These are phyloP conservation scores for Bradypus variegatus DNA, from an alignment of 2,797 vertebrate species.

Conservation along the genomic window DNA sequence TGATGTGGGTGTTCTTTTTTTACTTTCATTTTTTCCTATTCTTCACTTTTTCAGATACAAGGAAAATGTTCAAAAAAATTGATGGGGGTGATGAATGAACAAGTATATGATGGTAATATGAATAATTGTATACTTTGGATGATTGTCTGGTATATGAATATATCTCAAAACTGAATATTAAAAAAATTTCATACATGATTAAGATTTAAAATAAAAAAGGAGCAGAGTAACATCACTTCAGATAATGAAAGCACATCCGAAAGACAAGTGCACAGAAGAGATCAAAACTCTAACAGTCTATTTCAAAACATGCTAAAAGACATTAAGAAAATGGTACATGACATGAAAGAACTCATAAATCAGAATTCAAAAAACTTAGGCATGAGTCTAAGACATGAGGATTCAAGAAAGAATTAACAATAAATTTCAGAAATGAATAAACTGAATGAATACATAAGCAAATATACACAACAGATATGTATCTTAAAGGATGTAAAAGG, in stretches of 20 bases:
- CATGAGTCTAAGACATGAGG: neutral
- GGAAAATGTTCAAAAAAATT: too few species aligned
- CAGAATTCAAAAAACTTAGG: neutral
- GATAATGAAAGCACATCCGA: neutral
- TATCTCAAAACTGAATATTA: too few species aligned
- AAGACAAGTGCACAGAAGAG: neutral
- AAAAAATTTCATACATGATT: neutral
- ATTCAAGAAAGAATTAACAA: conserved; percentile 6
- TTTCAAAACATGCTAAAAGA: neutral
- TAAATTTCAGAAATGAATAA: conserved; percentile 23
- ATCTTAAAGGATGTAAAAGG: neutral
- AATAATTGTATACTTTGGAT: too few species aligned
- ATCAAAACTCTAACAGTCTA: neutral
- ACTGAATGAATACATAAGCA: neutral
- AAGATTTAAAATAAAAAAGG: neutral
- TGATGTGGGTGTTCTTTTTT: too few species aligned
- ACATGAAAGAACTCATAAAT: neutral
- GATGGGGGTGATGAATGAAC: too few species aligned
- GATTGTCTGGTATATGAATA: too few species aligned
- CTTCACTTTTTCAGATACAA: too few species aligned
- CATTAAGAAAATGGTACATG: neutral
- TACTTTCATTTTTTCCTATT: too few species aligned
- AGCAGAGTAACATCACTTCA: neutral
- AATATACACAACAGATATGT: neutral
- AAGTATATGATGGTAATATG: too few species aligned